A percentile compares a stretch with the other conserved stretches of the same genome.
Evolutionary conservation across 2,888 invertebrate species (phyloP).

Genomic region (Eremobia ochroleuca): DNA sequence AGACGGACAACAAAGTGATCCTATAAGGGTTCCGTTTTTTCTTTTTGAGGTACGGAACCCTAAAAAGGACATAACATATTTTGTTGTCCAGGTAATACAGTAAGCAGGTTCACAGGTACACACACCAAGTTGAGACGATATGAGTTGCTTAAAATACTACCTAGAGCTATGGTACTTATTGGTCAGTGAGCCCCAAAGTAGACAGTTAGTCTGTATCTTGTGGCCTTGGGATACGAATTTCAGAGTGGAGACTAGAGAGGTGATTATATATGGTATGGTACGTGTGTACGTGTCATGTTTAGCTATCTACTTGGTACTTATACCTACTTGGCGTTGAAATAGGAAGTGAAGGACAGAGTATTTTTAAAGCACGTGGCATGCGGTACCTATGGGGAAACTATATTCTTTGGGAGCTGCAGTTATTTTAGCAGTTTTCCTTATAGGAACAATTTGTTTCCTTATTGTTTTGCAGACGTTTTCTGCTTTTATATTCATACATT

Average conservation of each 20-base stretch:
- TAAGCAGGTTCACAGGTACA: neutral
- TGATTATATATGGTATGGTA: neutral
- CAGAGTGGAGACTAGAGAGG: neutral
- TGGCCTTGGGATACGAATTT: neutral
- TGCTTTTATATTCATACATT: neutral
- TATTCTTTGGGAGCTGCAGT: slow-evolving; percentile 6
- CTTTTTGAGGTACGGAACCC: too few species aligned
- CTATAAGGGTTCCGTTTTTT: too few species aligned
- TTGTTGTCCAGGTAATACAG: neutral
- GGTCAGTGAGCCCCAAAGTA: neutral
- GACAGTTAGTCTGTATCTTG: neutral
- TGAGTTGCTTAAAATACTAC: neutral
- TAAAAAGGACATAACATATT: too few species aligned
- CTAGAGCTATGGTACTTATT: neutral
- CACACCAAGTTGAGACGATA: neutral
- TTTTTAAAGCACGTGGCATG: neutral
- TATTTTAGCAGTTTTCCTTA: slow-evolving; percentile 42
- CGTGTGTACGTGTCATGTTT: too few species aligned
- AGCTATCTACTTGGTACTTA: too few species aligned
- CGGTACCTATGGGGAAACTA: slow-evolving; percentile 6
- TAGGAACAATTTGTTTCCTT: slow-evolving; percentile 22
- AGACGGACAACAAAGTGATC: too few species aligned
- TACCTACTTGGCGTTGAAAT: neutral
- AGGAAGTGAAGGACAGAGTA: neutral
- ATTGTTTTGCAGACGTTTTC: slow-evolving; percentile 19